Percentiles rank a stretch among this genome's conserved stretches.
Evolutionary conservation across 2,888 invertebrate species (phyloP).

Genomic region (Esperia sulphurella): DNA sequence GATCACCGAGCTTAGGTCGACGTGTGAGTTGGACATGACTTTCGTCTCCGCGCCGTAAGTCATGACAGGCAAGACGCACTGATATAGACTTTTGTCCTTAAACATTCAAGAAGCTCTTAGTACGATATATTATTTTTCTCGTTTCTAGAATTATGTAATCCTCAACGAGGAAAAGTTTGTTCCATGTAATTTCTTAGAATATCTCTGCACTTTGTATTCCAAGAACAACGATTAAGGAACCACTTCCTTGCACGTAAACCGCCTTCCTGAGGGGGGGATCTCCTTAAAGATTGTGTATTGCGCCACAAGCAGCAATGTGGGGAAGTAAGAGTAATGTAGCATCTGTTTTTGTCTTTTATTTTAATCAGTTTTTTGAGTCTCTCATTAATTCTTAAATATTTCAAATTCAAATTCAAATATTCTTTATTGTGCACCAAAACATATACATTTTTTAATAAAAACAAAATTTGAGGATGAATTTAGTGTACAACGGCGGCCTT

Average conservation of each 20-base stretch:
- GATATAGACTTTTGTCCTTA: no score
- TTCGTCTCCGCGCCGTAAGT: no score
- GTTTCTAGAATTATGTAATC: no score
- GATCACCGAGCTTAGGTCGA: no score
- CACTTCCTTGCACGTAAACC: slow-evolving; percentile 1
- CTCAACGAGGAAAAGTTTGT: not conserved
- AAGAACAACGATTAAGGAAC: slow-evolving; percentile 2
- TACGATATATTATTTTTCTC: no score
- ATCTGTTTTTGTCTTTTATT: not conserved
- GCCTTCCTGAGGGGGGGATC: not conserved
- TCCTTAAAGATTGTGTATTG: not conserved
- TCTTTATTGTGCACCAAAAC: no score
- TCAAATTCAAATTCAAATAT: not conserved
- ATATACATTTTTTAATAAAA: no score
- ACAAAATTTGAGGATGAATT: no score
- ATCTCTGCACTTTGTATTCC: not conserved
- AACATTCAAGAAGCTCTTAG: no score
- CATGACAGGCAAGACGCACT: no score
- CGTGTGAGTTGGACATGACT: no score
- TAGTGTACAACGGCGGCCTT: no score
- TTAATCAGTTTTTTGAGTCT: not conserved
- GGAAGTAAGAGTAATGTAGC: not conserved
- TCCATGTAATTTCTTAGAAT: not conserved
- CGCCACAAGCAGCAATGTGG: not conserved
- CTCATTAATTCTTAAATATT: not conserved